These are phyloP conservation scores for Lycodopsis pacificus DNA, from an alignment of 2,797 vertebrate species.

Conservation along the genomic window DNA sequence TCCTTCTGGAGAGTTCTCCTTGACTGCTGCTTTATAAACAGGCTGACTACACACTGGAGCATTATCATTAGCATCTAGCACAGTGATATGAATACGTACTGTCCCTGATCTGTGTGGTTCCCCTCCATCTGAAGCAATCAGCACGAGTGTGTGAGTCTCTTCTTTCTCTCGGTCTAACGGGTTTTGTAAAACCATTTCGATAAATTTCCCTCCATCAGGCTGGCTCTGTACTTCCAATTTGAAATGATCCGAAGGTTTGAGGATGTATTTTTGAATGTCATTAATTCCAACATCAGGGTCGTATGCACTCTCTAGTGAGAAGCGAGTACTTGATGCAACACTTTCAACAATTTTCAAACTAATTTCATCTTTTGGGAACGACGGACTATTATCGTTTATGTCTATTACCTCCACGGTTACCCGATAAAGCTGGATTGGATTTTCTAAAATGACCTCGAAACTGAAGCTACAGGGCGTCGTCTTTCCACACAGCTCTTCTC, in stretches of 20 bases:
- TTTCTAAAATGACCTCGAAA: constrained; percentile 80
- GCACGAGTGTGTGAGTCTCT: constrained; percentile 67
- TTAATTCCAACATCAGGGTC: constrained; percentile 73
- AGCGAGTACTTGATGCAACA: constrained; percentile 31
- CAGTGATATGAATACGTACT: constrained; percentile 75
- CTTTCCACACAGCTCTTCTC: constrained; percentile 79
- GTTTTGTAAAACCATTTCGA: constrained; percentile 81
- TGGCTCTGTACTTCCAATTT: constrained; percentile 64
- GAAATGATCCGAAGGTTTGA: constrained; percentile 62
- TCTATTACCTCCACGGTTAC: constrained; percentile 78
- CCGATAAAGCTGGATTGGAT: constrained; percentile 78
- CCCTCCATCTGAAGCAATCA: constrained; percentile 85
- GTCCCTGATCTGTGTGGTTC: constrained; percentile 82
- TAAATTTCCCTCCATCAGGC: constrained; percentile 40
- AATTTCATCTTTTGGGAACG: constrained; percentile 64
- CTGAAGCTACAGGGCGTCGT: constrained; percentile 80
- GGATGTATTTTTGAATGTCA: constrained; percentile 70
- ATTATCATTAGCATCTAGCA: constrained; percentile 88
- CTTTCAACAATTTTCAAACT: constrained; percentile 64
- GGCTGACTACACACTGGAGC: constrained; percentile 81
- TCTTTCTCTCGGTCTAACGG: constrained; percentile 75
- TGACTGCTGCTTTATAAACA: constrained; percentile 78
- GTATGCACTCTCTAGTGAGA: constrained; percentile 53
- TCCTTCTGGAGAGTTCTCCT: constrained; percentile 77
- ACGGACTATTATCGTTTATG: constrained; percentile 79